Percentiles rank a stretch among this genome's conserved stretches.
Evolutionary conservation across 2,888 invertebrate genomes (phyloP).

Genomic region (Chydorus sphaericus): DNA sequence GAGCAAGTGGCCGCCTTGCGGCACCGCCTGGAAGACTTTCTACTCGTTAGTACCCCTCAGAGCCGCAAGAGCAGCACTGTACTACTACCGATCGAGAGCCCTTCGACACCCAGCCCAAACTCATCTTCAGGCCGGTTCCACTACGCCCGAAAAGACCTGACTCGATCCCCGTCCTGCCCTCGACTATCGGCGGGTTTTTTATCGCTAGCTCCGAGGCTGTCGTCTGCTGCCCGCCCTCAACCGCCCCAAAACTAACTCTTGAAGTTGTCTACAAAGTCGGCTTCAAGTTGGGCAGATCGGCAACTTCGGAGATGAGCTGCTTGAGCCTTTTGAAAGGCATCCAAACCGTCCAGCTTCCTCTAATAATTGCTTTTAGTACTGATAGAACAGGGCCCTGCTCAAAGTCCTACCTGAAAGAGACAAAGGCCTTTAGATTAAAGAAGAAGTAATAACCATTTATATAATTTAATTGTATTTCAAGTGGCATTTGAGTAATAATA

Average conservation of each 20-base stretch:
- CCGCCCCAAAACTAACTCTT: too few species aligned
- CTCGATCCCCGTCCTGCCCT: constrained; percentile 21
- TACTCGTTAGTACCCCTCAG: constrained; percentile 18
- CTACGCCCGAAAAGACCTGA: constrained; percentile 18
- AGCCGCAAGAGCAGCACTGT: neutral
- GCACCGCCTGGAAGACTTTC: constrained; percentile 33
- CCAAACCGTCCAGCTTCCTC: neutral
- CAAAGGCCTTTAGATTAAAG: constrained; percentile 2
- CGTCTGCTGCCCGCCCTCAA: too few species aligned
- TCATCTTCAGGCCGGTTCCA: constrained; percentile 3
- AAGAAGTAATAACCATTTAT: too few species aligned
- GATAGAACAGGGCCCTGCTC: neutral
- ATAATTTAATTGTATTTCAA: too few species aligned
- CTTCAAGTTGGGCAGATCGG: neutral
- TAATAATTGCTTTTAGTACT: neutral
- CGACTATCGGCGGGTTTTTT: constrained; percentile 19
- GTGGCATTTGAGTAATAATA: too few species aligned
- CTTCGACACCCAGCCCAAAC: neutral
- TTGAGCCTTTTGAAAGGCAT: neutral
- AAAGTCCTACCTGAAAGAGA: constrained; percentile 1
- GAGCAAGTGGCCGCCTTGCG: constrained; percentile 30
- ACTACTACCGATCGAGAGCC: neutral
- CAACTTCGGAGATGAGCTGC: neutral
- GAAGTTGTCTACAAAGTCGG: neutral
- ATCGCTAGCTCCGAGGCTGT: constrained; percentile 14